Base-by-base conservation (phyloP, 1,140 invertebrate species). In the Heterodera carotae region DNA sequence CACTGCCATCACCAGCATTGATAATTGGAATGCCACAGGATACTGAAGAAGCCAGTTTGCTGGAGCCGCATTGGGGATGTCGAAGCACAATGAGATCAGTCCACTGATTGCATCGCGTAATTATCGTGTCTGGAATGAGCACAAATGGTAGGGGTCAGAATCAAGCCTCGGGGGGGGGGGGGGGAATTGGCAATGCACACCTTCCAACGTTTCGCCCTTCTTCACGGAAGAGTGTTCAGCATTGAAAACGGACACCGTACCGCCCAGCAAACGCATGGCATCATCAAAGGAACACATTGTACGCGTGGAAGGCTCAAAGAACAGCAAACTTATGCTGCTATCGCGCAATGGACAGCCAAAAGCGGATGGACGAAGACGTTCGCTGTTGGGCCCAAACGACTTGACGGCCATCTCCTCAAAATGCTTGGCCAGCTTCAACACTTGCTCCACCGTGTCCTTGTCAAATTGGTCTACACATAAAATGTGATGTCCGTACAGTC, bases 1-100 rank as follows among this genome's bases (percentile, higher is more conserved):
- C 97, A 6, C 94, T 91, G 33, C 97, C 97, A 90, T 99, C 96
- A 22, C 97, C 97, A 34, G 95, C 97, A 90, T 99, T 99, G 48
- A 99, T 92, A 5, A 99, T 80, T 48, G 33, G 81, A 34, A 34
- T 22, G 62, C 62, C 27, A 27, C 62, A 34, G 22, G 33, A 72
- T 22, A 78, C 77, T 10, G 34, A 39, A 1, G 80, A 79, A 8
- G 80, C 87, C 10, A 77, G 67, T 29, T 82, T 86, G 34, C 96
- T 94, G 62, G 96, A 94, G n/a, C 94, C 94, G 8, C 92, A 92
- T 84, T 93, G 91, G 0, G 96, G 95, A 90, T 99, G 96, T 76
- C 97, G 90, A 18, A 99, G 89, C 1, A 99, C 96, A 33, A 99
- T 90, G 12, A 97, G 92, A 89, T 99, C 96, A 27, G 93, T 36